Percentiles rank a stretch among this genome's conserved stretches.
Evolutionary conservation across 2,888 invertebrate genomes (phyloP).

Genomic region (Thumatha senex): DNA sequence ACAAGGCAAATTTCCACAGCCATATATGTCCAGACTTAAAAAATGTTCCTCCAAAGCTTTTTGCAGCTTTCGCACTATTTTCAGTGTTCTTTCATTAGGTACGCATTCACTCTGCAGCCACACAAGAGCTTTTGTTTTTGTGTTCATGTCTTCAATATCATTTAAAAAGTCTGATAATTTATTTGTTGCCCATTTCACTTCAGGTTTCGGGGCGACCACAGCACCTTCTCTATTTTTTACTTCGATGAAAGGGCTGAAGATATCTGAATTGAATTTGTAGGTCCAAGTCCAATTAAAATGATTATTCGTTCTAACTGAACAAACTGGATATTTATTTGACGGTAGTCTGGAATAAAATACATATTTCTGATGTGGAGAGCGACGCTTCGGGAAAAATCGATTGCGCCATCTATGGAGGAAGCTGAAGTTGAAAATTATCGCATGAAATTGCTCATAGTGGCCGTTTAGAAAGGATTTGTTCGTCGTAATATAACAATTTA

Average conservation of each 20-base stretch:
- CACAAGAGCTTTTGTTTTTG: constrained; percentile 42
- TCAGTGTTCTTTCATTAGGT: neutral
- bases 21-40: constrained; percentile 75
- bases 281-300: constrained; percentile 78
- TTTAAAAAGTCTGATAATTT: neutral
- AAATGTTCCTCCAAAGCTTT: constrained; percentile 58
- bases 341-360: constrained; percentile 60
- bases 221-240: constrained; percentile 51
- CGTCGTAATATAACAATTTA: constrained; percentile 63
- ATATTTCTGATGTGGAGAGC: constrained; percentile 60
- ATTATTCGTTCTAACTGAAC: constrained; percentile 50
- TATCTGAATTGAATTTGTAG: constrained; percentile 68
- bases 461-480: constrained; percentile 46
- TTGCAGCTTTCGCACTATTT: neutral
- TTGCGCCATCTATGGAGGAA: constrained; percentile 38
- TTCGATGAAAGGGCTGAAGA: constrained; percentile 63
- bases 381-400: constrained; percentile 40
- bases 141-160: constrained; percentile 14
- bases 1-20: constrained; percentile 53
- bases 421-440: constrained; percentile 58
- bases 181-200: constrained; percentile 45
- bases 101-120: constrained; percentile 50
- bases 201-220: constrained; percentile 50
- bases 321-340: constrained; percentile 53
- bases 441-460: constrained; percentile 58